phyloP scores from a whole-genome alignment of 1,140 invertebrate species.

The Drosophila kikkawai region DNA sequence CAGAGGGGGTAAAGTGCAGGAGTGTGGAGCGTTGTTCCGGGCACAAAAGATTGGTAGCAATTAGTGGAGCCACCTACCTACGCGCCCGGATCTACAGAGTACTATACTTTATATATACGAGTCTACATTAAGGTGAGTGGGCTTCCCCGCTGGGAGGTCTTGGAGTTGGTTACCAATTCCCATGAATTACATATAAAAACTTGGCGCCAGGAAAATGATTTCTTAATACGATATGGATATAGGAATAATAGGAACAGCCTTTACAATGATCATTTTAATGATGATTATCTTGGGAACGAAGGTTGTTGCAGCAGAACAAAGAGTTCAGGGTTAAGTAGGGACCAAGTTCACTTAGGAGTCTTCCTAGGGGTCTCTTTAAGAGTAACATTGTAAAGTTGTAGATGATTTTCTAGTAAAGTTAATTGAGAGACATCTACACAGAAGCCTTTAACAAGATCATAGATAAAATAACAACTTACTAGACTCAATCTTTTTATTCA shows the following conservation, averaged over 20 bases:
- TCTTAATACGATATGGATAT: slow-evolving; percentile 46
- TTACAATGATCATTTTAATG: not conserved
- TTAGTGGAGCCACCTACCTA: slow-evolving; percentile 54
- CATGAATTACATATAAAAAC: slow-evolving; percentile 43
- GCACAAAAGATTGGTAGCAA: slow-evolving; percentile 66
- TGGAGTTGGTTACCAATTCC: slow-evolving; percentile 35
- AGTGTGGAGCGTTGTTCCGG: slow-evolving; percentile 2
- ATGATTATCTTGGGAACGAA: slow-evolving; percentile 5
- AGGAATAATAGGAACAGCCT: slow-evolving; percentile 30
- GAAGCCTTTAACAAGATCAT: not conserved
- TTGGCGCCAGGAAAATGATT: slow-evolving; percentile 61
- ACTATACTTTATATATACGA: slow-evolving; percentile 11
- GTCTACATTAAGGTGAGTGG: slow-evolving; percentile 4
- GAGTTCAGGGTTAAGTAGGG: slow-evolving; percentile 11
- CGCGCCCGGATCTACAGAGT: slow-evolving; percentile 14
- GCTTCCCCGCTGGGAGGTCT: slow-evolving; percentile 38
- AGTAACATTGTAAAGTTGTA: not conserved
- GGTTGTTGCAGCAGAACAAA: not conserved
- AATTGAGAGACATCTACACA: not conserved
- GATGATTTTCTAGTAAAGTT: not conserved
- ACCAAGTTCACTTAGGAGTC: not conserved
- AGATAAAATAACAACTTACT: not conserved
- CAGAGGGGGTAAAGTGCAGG: not conserved
- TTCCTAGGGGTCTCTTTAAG: not conserved
- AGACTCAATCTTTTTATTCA: not conserved